Conservation (phyloP, 1,140 invertebrate species). For the Caenorhabditis brenneri region DNA sequence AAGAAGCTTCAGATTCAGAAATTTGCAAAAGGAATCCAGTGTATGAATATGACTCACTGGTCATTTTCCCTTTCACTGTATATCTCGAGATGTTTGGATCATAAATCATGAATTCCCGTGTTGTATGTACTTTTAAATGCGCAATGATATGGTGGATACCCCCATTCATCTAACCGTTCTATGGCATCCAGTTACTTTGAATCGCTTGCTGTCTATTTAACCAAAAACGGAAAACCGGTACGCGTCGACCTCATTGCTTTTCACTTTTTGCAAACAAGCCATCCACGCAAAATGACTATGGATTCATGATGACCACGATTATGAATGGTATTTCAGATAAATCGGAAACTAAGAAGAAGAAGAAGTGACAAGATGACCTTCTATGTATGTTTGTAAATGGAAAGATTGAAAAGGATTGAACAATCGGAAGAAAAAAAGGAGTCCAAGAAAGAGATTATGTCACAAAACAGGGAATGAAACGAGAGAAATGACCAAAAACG, state of each 20-base stretch:
- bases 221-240: slow-evolving; percentile 29
- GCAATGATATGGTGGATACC: neutral
- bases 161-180: neutral
- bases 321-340: neutral
- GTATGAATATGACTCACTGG: neutral
- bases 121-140: neutral
- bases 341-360: neutral
- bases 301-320: neutral
- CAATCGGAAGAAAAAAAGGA: neutral
- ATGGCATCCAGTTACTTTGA: slow-evolving; percentile 6
- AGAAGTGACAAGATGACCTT: neutral
- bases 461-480: slow-evolving; percentile 39
- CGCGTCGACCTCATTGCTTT: slow-evolving; percentile 37
- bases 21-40: too few species aligned
- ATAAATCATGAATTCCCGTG: neutral
- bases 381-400: neutral
- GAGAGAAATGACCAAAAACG: slow-evolving; percentile 38
- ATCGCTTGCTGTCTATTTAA: neutral
- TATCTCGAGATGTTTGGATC: neutral
- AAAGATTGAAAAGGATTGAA: neutral
- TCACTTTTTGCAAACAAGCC: slow-evolving; percentile 39
- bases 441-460: slow-evolving; percentile 34
- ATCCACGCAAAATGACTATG: neutral
- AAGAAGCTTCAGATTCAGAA: too few species aligned
- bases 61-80: neutral